phyloP scores from a whole-genome alignment of 2,797 vertebrate genomes.

The Melanotaenia parkinsoni region DNA sequence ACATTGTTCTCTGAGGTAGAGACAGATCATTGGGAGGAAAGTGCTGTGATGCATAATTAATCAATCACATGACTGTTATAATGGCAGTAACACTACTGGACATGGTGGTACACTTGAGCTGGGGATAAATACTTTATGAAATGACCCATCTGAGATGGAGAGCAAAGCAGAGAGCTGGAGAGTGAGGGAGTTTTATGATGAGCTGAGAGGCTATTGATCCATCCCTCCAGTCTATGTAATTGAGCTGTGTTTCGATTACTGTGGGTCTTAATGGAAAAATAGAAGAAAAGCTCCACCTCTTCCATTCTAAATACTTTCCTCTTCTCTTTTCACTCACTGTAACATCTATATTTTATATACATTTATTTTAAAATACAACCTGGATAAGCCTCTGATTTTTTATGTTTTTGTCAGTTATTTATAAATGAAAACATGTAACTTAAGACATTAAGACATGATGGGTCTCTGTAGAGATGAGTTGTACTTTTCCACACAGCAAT shows the following conservation, averaged over 20 bases:
- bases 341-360: conserved; percentile 16
- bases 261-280: conserved; percentile 62
- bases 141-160: conserved; percentile 69
- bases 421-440: conserved; percentile 3
- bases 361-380: conserved; percentile 14
- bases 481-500: conserved; percentile 59
- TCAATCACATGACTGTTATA: conserved; percentile 61
- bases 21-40: conserved; percentile 45
- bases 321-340: conserved; percentile 10
- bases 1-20: conserved; percentile 34
- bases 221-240: conserved; percentile 69
- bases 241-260: conserved; percentile 68
- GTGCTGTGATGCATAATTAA: conserved; percentile 74
- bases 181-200: conserved; percentile 55
- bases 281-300: conserved; percentile 33
- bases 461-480: conserved; percentile 44
- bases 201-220: conserved; percentile 74
- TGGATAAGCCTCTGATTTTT: conserved; percentile 3
- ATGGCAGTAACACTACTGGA: conserved; percentile 64
- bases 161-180: conserved; percentile 42
- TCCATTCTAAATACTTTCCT: conserved; percentile 39
- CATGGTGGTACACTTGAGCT: conserved; percentile 63
- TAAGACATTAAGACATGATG: conserved; percentile 20
- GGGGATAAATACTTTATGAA: conserved; percentile 84
- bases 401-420: background rate